A percentile compares a stretch with the other conserved stretches of the same genome.
phyloP scores from a whole-genome alignment of 2,888 invertebrate species.

The Patella pellucida region DNA sequence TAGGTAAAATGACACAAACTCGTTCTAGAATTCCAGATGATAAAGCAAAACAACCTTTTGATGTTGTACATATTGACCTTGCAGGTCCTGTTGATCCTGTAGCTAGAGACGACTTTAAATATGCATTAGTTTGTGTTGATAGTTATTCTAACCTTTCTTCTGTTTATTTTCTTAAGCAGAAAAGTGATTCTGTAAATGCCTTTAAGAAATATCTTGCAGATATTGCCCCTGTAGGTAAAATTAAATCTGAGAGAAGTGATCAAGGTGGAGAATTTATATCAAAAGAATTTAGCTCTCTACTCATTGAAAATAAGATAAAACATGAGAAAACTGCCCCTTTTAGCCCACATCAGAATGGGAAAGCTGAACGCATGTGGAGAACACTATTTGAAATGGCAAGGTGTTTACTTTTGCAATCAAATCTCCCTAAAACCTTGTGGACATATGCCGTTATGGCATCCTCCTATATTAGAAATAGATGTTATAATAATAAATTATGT shows the following conservation, averaged over 20 bases:
- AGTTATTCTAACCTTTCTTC: constrained; percentile 29
- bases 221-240: constrained; percentile 21
- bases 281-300: constrained; percentile 14
- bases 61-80: constrained; percentile 26
- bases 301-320: constrained; percentile 20
- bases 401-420: constrained; percentile 29
- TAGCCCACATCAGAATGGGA: constrained; percentile 37
- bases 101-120: constrained; percentile 31
- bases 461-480: constrained; percentile 35
- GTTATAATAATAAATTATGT: constrained; percentile 21
- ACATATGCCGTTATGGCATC: constrained; percentile 32
- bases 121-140: constrained; percentile 31
- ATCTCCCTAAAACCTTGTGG: constrained; percentile 36
- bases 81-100: constrained; percentile 27
- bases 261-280: constrained; percentile 18
- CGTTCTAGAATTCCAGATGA: background rate
- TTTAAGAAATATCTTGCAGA: constrained; percentile 28
- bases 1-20: background rate
- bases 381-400: constrained; percentile 37
- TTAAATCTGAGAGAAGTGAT: constrained; percentile 18
- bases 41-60: constrained; percentile 2
- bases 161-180: constrained; percentile 32
- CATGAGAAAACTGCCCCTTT: constrained; percentile 29
- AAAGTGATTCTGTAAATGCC: constrained; percentile 29
- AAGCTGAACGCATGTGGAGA: constrained; percentile 33